Percentiles rank a stretch among this genome's conserved stretches.
Conservation (phyloP, 2,888 invertebrate genomes). For the Onchidella celtica region DNA sequence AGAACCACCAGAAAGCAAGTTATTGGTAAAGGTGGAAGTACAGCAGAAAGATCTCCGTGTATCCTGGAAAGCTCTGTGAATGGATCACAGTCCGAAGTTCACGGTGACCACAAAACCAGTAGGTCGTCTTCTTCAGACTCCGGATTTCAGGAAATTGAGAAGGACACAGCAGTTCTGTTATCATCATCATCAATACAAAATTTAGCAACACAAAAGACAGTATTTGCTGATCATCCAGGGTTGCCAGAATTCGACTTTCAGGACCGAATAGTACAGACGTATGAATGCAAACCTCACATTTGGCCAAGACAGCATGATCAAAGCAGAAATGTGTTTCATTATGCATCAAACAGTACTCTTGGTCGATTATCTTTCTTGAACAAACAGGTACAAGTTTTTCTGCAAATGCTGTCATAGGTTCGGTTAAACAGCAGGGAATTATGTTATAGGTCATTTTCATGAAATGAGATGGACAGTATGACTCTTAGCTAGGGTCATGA, state of each 20-base stretch:
- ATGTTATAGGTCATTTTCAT: no score
- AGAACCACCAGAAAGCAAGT: no score
- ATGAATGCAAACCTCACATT: conserved; percentile 2
- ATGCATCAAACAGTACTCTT: neutral
- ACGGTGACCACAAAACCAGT: neutral
- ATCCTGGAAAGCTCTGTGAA: no score
- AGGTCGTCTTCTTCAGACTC: neutral
- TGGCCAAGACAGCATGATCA: neutral
- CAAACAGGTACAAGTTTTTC: neutral
- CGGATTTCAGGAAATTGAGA: neutral
- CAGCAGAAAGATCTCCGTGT: no score
- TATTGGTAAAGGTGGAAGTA: no score
- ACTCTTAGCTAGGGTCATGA: no score
- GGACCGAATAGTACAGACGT: neutral
- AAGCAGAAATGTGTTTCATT: conserved; percentile 15
- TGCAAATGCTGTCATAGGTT: no score
- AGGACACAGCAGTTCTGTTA: neutral
- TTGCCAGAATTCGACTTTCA: neutral
- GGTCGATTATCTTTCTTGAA: neutral
- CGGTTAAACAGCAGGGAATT: no score
- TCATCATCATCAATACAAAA: neutral
- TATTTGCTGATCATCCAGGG: neutral
- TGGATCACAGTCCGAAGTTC: no score
- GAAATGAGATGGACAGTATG: no score
- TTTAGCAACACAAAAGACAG: no score